Evolutionary conservation across 2,888 invertebrate genomes (phyloP), one percentile per base, ranked within the genome.

Genomic region (Agonum fuliginosum): DNA sequence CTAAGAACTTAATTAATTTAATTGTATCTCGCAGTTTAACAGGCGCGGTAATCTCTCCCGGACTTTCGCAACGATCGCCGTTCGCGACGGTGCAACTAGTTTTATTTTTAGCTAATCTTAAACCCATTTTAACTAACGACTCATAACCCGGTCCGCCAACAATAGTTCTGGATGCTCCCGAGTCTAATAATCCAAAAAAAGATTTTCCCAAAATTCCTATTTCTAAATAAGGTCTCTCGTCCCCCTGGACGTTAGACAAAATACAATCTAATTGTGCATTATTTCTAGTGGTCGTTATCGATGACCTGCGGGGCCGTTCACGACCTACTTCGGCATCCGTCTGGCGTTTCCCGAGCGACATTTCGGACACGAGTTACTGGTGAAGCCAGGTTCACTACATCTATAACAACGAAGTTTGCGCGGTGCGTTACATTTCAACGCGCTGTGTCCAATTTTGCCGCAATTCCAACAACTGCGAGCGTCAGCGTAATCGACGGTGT

Each of bases 401-500:
- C 5, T 14, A n/a, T 54, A 54, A 20, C 54, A 54, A 54, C 17
- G 54, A 14, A 5, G 22, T 10, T 10, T 14, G 4, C 4, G 4
- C 4, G 22, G 5, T 3, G 17, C 54, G 3, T 10, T 3, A 30
- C 79, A 79, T 5, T 19, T 51, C 1, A 46, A 1, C 6, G 67
- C 71, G 0, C 34, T 30, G 65, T 78, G 78, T 3, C 77, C 77
- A 5, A 1, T 24, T 22, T 14, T 1, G 8, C 69, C 62, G 67
- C 74, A 77, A 30, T 78, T 78, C 73, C 77, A 72, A 67, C 58
- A 58, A n/a, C n/a, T n/a, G n/a, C 30, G 30, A 30, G 3, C 30
- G 30, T 30, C 30, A 3, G 3, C 30, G 3, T 30, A 8, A 30
- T 30, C 4, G 8, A 30, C 30, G 4, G 30, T 8, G 8, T 30